Percentiles rank a stretch among this genome's conserved stretches.
These are phyloP conservation scores for Rhingia campestris DNA, from an alignment of 2,888 invertebrate species.

Conservation along the genomic window DNA sequence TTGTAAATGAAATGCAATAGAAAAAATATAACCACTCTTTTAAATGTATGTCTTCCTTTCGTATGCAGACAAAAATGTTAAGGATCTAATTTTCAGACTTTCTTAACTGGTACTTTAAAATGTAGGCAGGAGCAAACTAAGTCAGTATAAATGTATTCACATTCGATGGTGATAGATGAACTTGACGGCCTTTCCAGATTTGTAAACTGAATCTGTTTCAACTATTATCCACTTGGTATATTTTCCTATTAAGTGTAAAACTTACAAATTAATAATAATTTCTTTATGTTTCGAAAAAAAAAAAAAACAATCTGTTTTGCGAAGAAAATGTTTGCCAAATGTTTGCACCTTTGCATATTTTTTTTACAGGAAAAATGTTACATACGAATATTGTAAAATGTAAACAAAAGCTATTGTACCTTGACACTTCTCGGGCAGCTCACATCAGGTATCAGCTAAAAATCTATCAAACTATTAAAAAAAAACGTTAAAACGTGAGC, in stretches of 20 bases:
- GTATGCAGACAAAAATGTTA: conserved; percentile 24
- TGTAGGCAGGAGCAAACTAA: conserved; percentile 13
- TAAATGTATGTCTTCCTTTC: conserved; percentile 58
- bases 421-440: no score
- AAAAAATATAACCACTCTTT: conserved; percentile 9
- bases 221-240: conserved; percentile 27
- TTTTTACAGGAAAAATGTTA: neutral
- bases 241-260: conserved; percentile 14
- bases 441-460: no score
- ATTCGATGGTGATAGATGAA: conserved; percentile 36
- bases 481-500: no score
- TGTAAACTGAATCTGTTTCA: conserved; percentile 23
- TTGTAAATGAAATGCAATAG: conserved; percentile 8
- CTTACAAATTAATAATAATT: neutral
- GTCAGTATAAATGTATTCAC: neutral
- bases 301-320: no score
- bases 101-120: neutral
- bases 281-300: no score
- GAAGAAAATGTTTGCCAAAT: no score
- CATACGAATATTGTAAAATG: conserved; percentile 9
- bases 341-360: no score
- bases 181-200: conserved; percentile 39
- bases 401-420: neutral
- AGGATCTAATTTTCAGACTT: conserved; percentile 12
- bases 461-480: no score